A percentile compares a stretch with the other conserved stretches of the same genome.
phyloP scores from a whole-genome alignment of 2,113 vertebrate genomes.

The Perca flavescens region DNA sequence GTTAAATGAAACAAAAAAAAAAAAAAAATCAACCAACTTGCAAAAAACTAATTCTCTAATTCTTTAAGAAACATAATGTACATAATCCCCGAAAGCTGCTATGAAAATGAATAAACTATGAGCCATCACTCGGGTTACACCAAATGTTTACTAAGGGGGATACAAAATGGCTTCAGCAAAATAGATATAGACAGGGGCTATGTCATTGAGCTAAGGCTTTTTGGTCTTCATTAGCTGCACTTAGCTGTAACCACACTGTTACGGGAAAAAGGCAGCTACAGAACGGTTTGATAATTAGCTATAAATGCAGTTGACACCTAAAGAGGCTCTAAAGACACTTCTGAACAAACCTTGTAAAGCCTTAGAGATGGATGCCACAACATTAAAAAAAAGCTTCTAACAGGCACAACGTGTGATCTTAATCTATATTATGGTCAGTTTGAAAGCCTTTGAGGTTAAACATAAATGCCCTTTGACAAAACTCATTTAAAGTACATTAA shows the following conservation, averaged over 20 bases:
- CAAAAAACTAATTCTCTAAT: constrained; percentile 6
- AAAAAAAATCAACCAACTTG: constrained; percentile 22
- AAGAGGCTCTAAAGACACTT: constrained; percentile 42
- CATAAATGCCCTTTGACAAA: neutral
- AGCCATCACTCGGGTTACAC: constrained; percentile 31
- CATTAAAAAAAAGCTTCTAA: constrained; percentile 34
- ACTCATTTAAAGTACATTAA: constrained; percentile 32
- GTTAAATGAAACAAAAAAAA: constrained; percentile 32
- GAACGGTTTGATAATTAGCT: constrained; percentile 22
- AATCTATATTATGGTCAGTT: constrained; percentile 29
- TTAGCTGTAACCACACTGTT: constrained; percentile 44
- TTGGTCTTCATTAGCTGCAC: constrained; percentile 73
- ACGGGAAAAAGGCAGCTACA: constrained; percentile 27
- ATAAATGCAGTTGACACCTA: constrained; percentile 12
- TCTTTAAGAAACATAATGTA: constrained; percentile 30
- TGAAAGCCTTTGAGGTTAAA: constrained; percentile 14
- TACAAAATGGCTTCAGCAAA: constrained; percentile 31
- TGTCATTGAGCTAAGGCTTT: constrained; percentile 61
- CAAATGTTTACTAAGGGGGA: constrained; percentile 14
- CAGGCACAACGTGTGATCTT: constrained; percentile 63
- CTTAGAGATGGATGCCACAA: constrained; percentile 21
- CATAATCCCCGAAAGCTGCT: constrained; percentile 44
- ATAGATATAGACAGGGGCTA: constrained; percentile 27
- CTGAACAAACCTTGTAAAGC: constrained; percentile 27
- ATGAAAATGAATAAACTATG: constrained; percentile 15